These are phyloP conservation scores for Barbus barbus DNA, from an alignment of 2,113 vertebrate genomes.

Conservation along the genomic window DNA sequence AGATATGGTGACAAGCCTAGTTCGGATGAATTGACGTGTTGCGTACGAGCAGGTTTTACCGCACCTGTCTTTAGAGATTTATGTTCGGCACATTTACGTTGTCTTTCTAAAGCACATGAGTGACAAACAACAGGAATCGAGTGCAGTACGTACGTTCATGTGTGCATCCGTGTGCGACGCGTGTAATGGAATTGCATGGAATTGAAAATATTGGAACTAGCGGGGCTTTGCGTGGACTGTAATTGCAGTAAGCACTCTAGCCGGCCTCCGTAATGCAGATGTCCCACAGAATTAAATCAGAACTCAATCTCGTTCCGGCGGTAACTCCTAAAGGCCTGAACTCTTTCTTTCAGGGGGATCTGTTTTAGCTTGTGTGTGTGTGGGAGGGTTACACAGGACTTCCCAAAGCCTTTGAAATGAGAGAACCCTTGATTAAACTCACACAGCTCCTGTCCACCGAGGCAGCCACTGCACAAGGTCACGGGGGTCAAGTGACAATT, in stretches of 20 bases:
- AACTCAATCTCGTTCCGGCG: not conserved
- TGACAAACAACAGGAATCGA: conserved; percentile 20
- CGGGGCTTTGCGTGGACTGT: conserved; percentile 1
- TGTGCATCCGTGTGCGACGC: not conserved
- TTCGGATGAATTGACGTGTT: not conserved
- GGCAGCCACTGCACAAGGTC: conserved; percentile 54
- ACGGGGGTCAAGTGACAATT: conserved; percentile 71
- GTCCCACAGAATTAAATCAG: conserved; percentile 26
- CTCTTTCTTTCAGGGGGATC: conserved; percentile 20
- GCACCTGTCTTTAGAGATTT: conserved; percentile 10
- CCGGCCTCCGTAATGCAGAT: conserved; percentile 7
- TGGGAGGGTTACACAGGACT: conserved; percentile 28
- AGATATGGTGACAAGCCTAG: not conserved
- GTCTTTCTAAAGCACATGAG: not conserved
- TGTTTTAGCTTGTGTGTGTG: conserved; percentile 52
- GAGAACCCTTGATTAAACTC: conserved; percentile 76
- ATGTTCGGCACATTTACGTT: not conserved
- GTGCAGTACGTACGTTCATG: not conserved
- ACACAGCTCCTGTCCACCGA: conserved; percentile 59
- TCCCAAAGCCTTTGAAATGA: conserved; percentile 69
- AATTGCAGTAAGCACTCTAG: conserved; percentile 18
- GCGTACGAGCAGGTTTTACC: not conserved
- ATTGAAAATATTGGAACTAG: conserved; percentile 13
- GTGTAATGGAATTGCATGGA: conserved; percentile 11
- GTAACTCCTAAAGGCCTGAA: conserved; percentile 35